Base-by-base conservation (phyloP, 2,113 vertebrate genomes). In the Pelmatolapia mariae region DNA sequence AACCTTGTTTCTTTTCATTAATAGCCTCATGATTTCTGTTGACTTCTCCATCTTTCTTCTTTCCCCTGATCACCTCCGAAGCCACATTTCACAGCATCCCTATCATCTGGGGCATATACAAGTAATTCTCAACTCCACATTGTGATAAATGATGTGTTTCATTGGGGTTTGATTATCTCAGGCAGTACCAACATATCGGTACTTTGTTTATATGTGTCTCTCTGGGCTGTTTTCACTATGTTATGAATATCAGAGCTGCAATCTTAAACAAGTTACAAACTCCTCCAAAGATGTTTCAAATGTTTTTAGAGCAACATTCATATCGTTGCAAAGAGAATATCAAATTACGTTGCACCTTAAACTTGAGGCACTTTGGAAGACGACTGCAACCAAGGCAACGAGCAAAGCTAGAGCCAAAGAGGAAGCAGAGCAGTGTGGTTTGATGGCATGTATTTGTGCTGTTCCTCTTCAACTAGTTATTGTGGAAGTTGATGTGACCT, bases 401-500 rank as follows among this genome's bases (percentile, higher is more conserved):
- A 85, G 66, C 33, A 8, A 82, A 29, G 11, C 73, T 56, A 13
- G 53, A 87, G 40, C 50, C 36, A 19, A 31, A 83, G 83, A 57
- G 45, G 86, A 90, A 88, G 80, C 19, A 45, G 43, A 31, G n/a
- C 22, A 53, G 8, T 10, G 33, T 78, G 52, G 19, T 81, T 86
- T 85, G 10, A n/a, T 36, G 19, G 13, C 22, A 6, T 53, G 78
- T 53, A n/a, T 84, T 57, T 59, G 56, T 78, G 22, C 24, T 10
- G 31, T 85, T 90, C 61, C 73, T 57, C 26, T 81, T 89, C 31
- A 18, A 10, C 53, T 80, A 53, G 66, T 26, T 81, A 22, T 43
- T 54, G 45, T 91, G 57, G 33, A 86, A 89, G 73, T 87, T 82
- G 45, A 8, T 31, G 12, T 78, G 81, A 90, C 93, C 89, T 93